phyloP scores from a whole-genome alignment of 1,140 invertebrate genomes.

The Macrostomum lignano region DNA sequence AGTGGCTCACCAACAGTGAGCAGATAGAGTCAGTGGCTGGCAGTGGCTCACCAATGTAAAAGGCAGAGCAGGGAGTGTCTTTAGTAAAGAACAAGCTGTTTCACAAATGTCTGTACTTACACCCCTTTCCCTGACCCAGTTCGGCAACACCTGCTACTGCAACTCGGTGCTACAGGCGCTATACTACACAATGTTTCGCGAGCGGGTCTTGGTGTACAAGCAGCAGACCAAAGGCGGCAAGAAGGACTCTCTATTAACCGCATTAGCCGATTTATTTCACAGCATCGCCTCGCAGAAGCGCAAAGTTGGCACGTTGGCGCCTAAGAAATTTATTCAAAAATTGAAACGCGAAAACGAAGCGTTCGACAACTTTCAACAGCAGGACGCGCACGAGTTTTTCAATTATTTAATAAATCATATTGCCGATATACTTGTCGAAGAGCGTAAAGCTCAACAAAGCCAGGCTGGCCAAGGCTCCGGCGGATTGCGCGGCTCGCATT shows the following conservation, averaged over 20 bases:
- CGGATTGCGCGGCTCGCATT: too few species aligned
- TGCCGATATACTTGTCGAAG: conserved; percentile 36
- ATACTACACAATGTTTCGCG: conserved; percentile 89
- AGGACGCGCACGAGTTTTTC: conserved; percentile 97
- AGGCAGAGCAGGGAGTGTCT: too few species aligned
- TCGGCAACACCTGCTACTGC: conserved; percentile 98
- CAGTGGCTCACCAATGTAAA: too few species aligned
- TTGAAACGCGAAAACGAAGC: conserved; percentile 94
- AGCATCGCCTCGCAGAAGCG: conserved; percentile 97
- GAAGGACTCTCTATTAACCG: conserved; percentile 85
- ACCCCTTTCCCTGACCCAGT: conserved; percentile 43
- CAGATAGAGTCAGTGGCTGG: too few species aligned
- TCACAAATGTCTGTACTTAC: too few species aligned
- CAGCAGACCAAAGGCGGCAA: conserved; percentile 69
- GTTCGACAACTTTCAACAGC: conserved; percentile 98
- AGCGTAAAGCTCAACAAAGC: too few species aligned
- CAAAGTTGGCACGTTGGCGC: conserved; percentile 91
- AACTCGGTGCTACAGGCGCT: conserved; percentile 95
- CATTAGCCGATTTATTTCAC: conserved; percentile 87
- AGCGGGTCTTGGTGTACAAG: conserved; percentile 90
- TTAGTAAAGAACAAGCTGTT: too few species aligned
- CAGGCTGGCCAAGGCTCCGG: too few species aligned
- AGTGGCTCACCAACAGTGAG: too few species aligned
- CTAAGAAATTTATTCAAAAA: conserved; percentile 93
- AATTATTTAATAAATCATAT: conserved; percentile 80